These are phyloP conservation scores for Lucilia cuprina DNA, from an alignment of 1,140 invertebrate genomes.

Conservation along the genomic window DNA sequence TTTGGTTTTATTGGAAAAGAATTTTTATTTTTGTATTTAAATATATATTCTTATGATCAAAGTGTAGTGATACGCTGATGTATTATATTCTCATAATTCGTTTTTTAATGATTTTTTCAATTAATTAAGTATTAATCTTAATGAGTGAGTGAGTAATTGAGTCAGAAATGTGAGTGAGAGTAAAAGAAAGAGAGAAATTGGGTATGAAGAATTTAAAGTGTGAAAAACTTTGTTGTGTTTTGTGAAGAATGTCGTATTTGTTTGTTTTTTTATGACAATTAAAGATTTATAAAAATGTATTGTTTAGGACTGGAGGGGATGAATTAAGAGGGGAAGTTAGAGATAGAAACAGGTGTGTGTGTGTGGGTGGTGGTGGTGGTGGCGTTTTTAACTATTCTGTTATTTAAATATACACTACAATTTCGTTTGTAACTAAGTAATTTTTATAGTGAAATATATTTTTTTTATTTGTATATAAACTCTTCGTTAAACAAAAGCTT, in stretches of 20 bases:
- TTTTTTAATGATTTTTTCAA: not conserved
- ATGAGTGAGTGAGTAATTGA: not conserved
- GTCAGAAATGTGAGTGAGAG: not conserved
- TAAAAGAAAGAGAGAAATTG: not conserved
- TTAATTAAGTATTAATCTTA: not conserved
- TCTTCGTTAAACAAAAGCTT: slow-evolving; percentile 30
- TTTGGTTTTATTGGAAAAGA: slow-evolving; percentile 36
- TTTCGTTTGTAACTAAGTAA: slow-evolving; percentile 16
- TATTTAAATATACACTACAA: slow-evolving; percentile 27
- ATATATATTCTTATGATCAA: slow-evolving; percentile 34
- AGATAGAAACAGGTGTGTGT: not conserved
- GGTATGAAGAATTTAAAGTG: not conserved
- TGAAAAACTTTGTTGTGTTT: not conserved
- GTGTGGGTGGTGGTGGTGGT: too few relatives aligned
- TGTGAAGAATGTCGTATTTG: not conserved
- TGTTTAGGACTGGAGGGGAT: too few relatives aligned
- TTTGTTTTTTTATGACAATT: not conserved
- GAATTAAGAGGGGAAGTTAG: not conserved
- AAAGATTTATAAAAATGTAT: not conserved
- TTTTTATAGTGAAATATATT: not conserved
- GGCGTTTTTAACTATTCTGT: not conserved
- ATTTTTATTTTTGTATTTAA: slow-evolving; percentile 33
- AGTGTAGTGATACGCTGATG: slow-evolving; percentile 23
- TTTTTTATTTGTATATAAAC: slow-evolving; percentile 11
- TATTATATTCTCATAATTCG: slow-evolving; percentile 29